Percentiles rank a stretch among this genome's conserved stretches.
These are phyloP conservation scores for Yoshiicerus persimilis DNA, from an alignment of 1,140 invertebrate species.

Conservation along the genomic window DNA sequence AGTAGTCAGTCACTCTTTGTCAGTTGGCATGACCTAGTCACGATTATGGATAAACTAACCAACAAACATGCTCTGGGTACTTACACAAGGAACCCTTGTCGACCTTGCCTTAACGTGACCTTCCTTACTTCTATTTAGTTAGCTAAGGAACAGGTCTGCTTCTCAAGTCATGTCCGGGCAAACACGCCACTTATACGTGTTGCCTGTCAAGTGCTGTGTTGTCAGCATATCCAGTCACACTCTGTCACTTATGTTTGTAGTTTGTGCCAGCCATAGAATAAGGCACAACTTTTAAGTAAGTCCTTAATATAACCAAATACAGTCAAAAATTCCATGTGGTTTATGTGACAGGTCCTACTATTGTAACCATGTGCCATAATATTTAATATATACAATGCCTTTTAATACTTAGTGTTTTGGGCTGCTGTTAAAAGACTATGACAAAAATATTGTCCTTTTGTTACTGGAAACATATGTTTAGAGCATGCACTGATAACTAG, in stretches of 20 bases:
- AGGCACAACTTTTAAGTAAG: background rate
- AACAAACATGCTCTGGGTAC: background rate
- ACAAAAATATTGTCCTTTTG: background rate
- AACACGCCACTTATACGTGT: background rate
- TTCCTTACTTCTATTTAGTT: background rate
- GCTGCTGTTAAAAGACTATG: background rate
- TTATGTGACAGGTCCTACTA: background rate
- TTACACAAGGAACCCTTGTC: background rate
- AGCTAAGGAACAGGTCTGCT: background rate
- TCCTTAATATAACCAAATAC: background rate
- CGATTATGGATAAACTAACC: background rate
- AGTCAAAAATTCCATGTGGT: background rate
- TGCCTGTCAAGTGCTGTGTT: background rate
- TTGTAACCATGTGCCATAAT: background rate
- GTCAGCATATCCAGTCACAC: background rate
- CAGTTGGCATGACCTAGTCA: background rate
- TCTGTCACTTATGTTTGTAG: too few species aligned
- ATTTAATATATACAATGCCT: background rate
- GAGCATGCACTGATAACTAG: background rate
- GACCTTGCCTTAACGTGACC: background rate
- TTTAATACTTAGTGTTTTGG: background rate
- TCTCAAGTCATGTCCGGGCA: background rate
- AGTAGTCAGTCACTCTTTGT: background rate
- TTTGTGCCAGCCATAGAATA: too few species aligned
- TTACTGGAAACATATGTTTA: background rate